Evolutionary conservation across 2,113 vertebrate genomes (phyloP).

Genomic region (Cinclus cinclus): DNA sequence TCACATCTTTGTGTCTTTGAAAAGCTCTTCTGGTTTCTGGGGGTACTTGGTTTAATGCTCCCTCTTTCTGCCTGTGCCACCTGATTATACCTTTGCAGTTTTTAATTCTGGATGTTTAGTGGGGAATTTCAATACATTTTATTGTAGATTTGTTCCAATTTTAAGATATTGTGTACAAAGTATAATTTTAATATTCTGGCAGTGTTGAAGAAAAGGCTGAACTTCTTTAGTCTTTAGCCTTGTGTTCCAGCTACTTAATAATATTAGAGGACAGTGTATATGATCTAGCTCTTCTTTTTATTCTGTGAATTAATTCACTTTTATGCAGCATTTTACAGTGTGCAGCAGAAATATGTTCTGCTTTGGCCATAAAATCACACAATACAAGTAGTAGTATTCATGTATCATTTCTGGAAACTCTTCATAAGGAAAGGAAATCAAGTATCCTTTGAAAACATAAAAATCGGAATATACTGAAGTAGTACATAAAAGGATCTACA

Average conservation of each 20-base stretch:
- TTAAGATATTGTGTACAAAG: neutral
- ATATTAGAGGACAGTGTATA: neutral
- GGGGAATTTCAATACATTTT: neutral
- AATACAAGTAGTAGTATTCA: neutral
- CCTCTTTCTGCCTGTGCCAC: neutral
- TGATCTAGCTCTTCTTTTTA: neutral
- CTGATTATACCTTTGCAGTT: neutral
- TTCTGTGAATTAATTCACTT: neutral
- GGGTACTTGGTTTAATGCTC: neutral
- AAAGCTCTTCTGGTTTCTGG: neutral
- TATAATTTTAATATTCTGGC: neutral
- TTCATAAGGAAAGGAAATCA: neutral
- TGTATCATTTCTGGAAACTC: neutral
- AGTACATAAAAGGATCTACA: neutral
- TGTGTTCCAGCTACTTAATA: neutral
- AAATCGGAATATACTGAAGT: neutral
- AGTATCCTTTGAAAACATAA: neutral
- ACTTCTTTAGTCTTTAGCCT: neutral
- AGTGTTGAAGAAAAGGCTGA: neutral
- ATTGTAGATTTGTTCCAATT: neutral
- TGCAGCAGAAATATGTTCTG: neutral
- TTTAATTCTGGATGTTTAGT: neutral
- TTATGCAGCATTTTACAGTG: neutral
- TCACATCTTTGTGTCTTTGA: neutral
- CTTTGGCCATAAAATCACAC: neutral